Conservation (phyloP, 2,888 invertebrate genomes). For the Arge pagana region DNA sequence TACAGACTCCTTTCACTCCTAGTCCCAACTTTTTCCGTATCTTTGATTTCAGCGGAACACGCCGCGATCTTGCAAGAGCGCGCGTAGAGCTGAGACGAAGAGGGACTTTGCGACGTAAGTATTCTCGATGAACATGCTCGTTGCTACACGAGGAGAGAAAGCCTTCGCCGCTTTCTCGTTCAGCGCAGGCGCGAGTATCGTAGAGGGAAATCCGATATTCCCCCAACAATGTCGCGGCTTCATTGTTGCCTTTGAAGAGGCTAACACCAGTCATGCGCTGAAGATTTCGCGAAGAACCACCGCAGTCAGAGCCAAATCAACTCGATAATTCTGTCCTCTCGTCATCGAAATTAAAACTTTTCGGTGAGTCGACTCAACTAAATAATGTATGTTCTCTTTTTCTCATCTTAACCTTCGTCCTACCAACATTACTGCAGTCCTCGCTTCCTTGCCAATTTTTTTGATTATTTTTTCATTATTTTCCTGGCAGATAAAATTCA, state of each 20-base stretch:
- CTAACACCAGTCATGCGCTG: constrained; percentile 17
- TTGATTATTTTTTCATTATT: too few relatives aligned
- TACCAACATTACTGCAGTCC: too few relatives aligned
- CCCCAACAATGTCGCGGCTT: constrained; percentile 21
- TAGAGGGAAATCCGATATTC: constrained; percentile 8
- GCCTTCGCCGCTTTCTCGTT: not conserved
- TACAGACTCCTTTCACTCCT: constrained; percentile 18
- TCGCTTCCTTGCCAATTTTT: too few relatives aligned
- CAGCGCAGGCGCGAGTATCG: constrained; percentile 16
- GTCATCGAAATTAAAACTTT: constrained; percentile 7
- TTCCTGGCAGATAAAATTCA: too few relatives aligned
- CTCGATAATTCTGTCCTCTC: not conserved
- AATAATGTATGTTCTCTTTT: too few relatives aligned
- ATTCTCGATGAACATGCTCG: constrained; percentile 6
- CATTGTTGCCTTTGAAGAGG: constrained; percentile 19
- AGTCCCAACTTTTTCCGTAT: constrained; percentile 11
- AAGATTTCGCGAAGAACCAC: constrained; percentile 16
- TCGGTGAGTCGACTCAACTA: constrained; percentile 20
- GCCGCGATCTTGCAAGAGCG: constrained; percentile 1
- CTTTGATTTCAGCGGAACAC: constrained; percentile 12
- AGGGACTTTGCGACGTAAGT: constrained; percentile 8
- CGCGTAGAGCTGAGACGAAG: constrained; percentile 6
- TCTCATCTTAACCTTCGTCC: too few relatives aligned
- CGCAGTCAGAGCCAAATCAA: constrained; percentile 6
- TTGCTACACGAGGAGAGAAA: constrained; percentile 16